A percentile compares a stretch with the other conserved stretches of the same genome.
Conservation (phyloP, 92 coral and sea anemone species). For the Porites cylindrica region DNA sequence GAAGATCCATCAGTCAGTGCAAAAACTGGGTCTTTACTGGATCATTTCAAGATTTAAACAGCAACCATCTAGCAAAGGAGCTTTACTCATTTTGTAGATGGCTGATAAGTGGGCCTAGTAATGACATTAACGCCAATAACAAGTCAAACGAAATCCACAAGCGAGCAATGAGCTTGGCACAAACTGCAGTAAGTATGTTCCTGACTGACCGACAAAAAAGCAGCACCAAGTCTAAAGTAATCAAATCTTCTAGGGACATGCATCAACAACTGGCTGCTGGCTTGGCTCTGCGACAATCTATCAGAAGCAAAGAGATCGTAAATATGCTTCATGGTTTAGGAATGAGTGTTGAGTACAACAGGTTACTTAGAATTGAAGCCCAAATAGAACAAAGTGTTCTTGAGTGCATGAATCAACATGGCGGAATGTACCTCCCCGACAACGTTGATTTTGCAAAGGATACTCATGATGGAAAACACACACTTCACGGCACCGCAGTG, state of each 20-base stretch:
- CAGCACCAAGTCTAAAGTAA: slow-evolving; percentile 48
- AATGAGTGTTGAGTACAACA: too few relatives aligned
- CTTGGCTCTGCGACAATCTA: slow-evolving; percentile 54
- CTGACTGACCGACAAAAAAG: slow-evolving; percentile 57
- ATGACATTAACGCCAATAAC: slow-evolving; percentile 44
- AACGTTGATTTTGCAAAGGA: too few relatives aligned
- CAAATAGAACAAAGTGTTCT: too few relatives aligned
- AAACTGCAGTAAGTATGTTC: slow-evolving; percentile 57
- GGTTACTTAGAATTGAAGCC: too few relatives aligned
- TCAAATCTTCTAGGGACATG: slow-evolving; percentile 54
- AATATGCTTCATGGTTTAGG: too few relatives aligned
- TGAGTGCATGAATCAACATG: too few relatives aligned
- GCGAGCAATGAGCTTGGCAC: slow-evolving; percentile 57
- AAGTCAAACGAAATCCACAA: slow-evolving; percentile 63
- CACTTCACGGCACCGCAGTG: too few relatives aligned
- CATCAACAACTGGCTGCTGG: slow-evolving; percentile 68
- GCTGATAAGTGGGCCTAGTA: slow-evolving; percentile 59
- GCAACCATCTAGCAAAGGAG: slow-evolving; percentile 61
- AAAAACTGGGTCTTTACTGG: slow-evolving; percentile 75
- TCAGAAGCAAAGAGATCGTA: slow-evolving; percentile 1
- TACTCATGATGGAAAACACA: too few relatives aligned
- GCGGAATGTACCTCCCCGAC: too few relatives aligned
- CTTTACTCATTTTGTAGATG: slow-evolving; percentile 75
- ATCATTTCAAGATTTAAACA: slow-evolving; percentile 53
- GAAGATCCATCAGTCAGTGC: slow-evolving; percentile 71